These are phyloP conservation scores for Zygothrica quintamaculata DNA, from an alignment of 2,888 invertebrate species.

Conservation along the genomic window DNA sequence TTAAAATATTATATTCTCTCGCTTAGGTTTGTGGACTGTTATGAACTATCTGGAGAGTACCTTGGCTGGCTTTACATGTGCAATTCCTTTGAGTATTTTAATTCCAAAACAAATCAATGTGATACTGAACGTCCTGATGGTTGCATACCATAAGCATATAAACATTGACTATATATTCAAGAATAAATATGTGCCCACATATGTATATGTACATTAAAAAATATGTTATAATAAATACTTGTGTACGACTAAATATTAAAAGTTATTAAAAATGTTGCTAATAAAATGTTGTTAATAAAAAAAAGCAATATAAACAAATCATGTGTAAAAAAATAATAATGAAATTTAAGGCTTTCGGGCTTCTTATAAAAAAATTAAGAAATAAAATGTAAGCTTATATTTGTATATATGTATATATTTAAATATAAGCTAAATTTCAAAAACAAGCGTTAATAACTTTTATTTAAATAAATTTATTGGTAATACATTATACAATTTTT, in stretches of 20 bases:
- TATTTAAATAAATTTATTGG: no score
- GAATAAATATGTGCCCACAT: no score
- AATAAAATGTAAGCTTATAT: not conserved
- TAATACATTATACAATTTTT: no score
- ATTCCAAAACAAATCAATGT: conserved; percentile 36
- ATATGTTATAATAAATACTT: not conserved
- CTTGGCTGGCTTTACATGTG: conserved; percentile 59
- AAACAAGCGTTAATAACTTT: no score
- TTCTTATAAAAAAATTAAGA: no score
- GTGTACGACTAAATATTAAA: not conserved
- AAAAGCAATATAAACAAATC: not conserved
- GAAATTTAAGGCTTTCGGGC: no score
- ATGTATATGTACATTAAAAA: no score
- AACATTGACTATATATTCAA: not conserved
- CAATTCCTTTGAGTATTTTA: conserved; percentile 45
- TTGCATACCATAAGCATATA: conserved; percentile 32
- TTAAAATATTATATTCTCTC: no score
- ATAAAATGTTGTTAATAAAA: not conserved
- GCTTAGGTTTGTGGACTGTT: conserved; percentile 57
- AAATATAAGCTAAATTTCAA: no score
- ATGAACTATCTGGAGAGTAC: conserved; percentile 44
- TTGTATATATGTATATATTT: not conserved
- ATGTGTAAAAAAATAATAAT: not conserved
- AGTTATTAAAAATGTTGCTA: no score
- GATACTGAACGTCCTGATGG: conserved; percentile 26